Percentiles rank a stretch among this genome's conserved stretches.
Conservation (phyloP, 1,140 invertebrate genomes). For the Chlorops oryzae region DNA sequence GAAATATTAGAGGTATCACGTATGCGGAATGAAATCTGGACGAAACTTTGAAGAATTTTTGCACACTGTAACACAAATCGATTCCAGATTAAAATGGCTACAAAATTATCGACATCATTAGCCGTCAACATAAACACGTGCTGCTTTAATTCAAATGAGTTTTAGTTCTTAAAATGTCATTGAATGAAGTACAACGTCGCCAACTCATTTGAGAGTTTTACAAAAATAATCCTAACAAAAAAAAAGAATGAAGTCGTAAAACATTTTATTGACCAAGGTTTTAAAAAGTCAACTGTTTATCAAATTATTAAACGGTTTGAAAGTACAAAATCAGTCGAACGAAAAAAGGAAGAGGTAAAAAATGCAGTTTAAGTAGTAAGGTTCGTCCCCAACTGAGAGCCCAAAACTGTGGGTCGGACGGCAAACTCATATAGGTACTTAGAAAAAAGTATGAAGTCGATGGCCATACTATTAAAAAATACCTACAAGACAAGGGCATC, state of each 20-base stretch:
- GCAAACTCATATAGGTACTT: neutral
- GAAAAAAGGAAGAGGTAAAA: neutral
- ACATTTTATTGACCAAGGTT: neutral
- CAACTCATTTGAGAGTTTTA: neutral
- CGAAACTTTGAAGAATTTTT: neutral
- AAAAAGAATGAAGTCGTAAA: neutral
- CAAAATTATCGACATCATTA: neutral
- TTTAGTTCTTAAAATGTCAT: neutral
- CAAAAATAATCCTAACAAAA: neutral
- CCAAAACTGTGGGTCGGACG: neutral
- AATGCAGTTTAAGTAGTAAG: too few species aligned
- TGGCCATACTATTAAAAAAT: neutral
- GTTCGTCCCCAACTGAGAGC: neutral
- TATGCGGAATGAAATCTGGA: neutral
- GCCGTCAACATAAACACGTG: too few species aligned
- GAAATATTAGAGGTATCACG: too few species aligned
- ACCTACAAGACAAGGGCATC: too few species aligned
- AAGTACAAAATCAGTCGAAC: neutral
- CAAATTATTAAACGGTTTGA: neutral
- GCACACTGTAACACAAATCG: neutral
- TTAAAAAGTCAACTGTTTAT: neutral
- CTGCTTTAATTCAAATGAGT: too few species aligned
- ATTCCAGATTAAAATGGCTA: neutral
- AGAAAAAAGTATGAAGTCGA: neutral
- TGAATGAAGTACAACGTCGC: neutral